phyloP scores from a whole-genome alignment of 2,888 invertebrate genomes.

The Philereme vetulata region DNA sequence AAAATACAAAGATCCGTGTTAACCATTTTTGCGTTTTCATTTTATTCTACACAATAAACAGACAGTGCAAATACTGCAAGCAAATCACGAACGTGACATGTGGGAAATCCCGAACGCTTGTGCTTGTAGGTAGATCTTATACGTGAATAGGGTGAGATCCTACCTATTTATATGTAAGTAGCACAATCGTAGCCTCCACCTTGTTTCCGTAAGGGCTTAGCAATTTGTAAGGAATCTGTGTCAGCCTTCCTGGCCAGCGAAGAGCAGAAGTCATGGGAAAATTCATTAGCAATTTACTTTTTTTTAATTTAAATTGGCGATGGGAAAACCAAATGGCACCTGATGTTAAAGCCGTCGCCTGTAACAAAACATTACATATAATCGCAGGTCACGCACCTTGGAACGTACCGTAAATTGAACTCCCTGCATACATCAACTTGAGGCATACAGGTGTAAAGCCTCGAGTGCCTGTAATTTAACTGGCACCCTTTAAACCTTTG shows the following conservation, averaged over 20 bases:
- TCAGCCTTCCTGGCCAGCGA: constrained; percentile 17
- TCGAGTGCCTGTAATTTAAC: too few species aligned
- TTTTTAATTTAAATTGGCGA: too few species aligned
- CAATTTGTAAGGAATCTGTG: constrained; percentile 22
- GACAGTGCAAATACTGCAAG: constrained; percentile 25
- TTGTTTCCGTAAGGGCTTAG: constrained; percentile 21
- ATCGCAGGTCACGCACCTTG: too few species aligned
- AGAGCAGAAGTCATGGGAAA: constrained; percentile 1
- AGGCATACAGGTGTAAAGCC: too few species aligned
- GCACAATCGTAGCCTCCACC: constrained; percentile 17
- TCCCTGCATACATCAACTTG: too few species aligned
- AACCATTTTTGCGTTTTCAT: constrained; percentile 11
- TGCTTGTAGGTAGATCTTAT: constrained; percentile 30
- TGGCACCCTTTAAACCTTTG: too few species aligned
- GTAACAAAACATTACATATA: too few species aligned
- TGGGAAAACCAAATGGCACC: too few species aligned
- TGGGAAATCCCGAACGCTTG: constrained; percentile 40
- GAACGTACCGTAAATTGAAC: too few species aligned
- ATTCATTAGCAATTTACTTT: constrained; percentile 1
- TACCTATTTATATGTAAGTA: constrained; percentile 25
- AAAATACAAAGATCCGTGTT: not conserved
- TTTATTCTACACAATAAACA: constrained; percentile 14
- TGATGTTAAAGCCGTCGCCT: too few species aligned
- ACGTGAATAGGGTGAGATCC: constrained; percentile 37
- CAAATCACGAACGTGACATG: constrained; percentile 31